phyloP scores from a whole-genome alignment of 2,888 invertebrate species.

The Acholoe squamosa region DNA sequence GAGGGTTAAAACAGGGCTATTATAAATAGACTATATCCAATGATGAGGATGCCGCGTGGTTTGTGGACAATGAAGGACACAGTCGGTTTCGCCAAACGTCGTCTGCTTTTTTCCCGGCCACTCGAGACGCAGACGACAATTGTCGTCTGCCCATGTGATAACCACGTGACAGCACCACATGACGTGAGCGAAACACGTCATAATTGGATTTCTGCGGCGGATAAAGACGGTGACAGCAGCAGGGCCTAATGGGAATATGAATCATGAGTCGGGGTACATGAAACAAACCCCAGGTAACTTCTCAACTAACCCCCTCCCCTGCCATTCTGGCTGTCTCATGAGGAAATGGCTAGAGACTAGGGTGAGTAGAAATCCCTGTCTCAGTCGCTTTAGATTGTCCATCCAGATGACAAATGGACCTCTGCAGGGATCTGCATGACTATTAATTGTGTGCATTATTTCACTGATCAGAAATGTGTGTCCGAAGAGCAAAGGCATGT shows the following conservation, averaged over 20 bases:
- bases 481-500: no score
- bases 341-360: neutral
- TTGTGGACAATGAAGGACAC: neutral
- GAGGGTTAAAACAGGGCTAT: no score
- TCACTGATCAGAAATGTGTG: no score
- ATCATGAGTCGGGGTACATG: conserved; percentile 5
- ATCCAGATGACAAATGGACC: neutral
- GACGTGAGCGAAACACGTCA: conserved; percentile 20
- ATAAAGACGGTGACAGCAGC: conserved; percentile 39
- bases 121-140: neutral
- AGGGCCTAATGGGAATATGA: conserved; percentile 42
- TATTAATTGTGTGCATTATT: no score
- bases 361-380: conserved; percentile 19
- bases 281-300: neutral
- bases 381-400: neutral
- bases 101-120: neutral
- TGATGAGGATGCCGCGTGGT: neutral
- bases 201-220: conserved; percentile 28
- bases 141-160: neutral
- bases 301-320: neutral
- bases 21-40: no score
- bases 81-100: neutral
- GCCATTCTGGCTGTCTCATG: neutral
- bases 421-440: neutral
- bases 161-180: conserved; percentile 3